These are phyloP conservation scores for Dasypus novemcinctus DNA, from an alignment of 2,113 vertebrate species.

Conservation along the genomic window DNA sequence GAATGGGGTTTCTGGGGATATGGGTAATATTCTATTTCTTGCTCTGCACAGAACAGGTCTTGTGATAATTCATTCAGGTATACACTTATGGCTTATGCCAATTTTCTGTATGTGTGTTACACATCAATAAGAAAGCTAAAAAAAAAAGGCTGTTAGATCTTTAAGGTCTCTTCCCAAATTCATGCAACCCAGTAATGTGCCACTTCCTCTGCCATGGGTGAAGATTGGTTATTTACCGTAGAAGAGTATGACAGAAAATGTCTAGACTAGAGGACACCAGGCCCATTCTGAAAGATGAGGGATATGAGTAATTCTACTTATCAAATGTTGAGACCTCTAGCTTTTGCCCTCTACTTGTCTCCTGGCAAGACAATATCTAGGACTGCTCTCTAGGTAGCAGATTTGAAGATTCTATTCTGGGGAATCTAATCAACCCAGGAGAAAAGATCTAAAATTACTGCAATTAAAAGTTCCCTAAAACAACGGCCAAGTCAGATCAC, in stretches of 20 bases:
- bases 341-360: background rate
- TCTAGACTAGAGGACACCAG: background rate
- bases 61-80: background rate
- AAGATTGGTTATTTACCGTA: background rate
- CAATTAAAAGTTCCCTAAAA: background rate
- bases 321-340: background rate
- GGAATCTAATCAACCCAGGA: background rate
- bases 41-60: background rate
- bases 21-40: background rate
- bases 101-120: background rate
- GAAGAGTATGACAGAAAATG: background rate
- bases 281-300: background rate
- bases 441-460: background rate
- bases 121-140: background rate
- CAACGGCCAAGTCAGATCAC: background rate
- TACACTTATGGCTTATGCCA: background rate
- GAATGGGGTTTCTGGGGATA: background rate
- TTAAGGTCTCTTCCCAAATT: background rate
- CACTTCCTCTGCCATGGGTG: background rate
- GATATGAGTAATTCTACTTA: background rate
- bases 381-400: background rate
- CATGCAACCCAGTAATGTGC: background rate
- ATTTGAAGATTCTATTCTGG: background rate
- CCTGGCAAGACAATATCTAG: background rate
- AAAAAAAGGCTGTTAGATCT: background rate